phyloP scores from a whole-genome alignment of 2,888 invertebrate genomes.

The Eucriotettix oculatus region DNA sequence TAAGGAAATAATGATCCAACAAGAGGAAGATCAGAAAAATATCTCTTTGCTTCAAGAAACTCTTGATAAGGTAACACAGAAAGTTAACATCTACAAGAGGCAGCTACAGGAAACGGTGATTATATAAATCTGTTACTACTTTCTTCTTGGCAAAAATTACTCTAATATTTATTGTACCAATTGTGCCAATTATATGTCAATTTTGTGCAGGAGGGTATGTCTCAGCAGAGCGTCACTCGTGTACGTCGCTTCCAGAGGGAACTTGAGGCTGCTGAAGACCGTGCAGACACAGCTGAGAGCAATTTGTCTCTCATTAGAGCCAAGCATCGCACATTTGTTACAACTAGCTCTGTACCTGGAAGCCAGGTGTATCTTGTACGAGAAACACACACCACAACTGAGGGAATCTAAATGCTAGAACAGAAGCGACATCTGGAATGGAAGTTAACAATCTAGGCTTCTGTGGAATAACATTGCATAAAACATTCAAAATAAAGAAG shows the following conservation, averaged over 20 bases:
- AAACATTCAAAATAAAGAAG: neutral
- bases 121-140: neutral
- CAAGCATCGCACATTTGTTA: constrained; percentile 96
- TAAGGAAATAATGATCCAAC: constrained; percentile 88
- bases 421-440: neutral
- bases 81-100: constrained; percentile 87
- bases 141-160: neutral
- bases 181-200: neutral
- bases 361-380: constrained; percentile 83
- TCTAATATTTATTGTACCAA: neutral
- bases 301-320: constrained; percentile 88
- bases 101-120: constrained; percentile 80
- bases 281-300: constrained; percentile 88
- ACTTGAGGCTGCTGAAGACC: constrained; percentile 92
- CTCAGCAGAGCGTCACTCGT: constrained; percentile 82
- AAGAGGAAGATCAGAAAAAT: constrained; percentile 95
- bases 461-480: neutral
- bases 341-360: constrained; percentile 82
- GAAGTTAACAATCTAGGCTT: neutral
- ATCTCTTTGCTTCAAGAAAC: constrained; percentile 80
- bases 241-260: constrained; percentile 97
- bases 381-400: constrained; percentile 42
- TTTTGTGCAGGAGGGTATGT: constrained; percentile 61
- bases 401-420: constrained; percentile 9
- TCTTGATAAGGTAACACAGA: constrained; percentile 72